Evolutionary conservation across 2,797 vertebrate genomes (phyloP), one percentile per base, ranked within the genome.

Genomic region (Anabacerthia variegaticeps): DNA sequence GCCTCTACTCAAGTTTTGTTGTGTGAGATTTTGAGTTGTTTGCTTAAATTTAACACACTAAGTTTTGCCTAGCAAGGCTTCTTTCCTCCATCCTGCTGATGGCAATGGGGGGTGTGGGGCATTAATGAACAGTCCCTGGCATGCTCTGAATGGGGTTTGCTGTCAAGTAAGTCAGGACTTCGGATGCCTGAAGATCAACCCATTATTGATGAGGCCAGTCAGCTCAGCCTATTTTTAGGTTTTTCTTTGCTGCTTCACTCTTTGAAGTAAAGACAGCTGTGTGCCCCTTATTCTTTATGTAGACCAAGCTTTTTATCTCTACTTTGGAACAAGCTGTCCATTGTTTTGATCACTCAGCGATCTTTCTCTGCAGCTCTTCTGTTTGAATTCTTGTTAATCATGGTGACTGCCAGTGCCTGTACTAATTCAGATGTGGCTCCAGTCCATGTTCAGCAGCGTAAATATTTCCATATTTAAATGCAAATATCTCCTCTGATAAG

Each of bases 181-280:
- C 66, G 84, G 69, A 78, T 84, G 93, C 85, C 84, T 62, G 7
- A 80, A 88, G 88, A 92, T 93, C 79, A 83, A 36, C 76, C 76
- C 49, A 36, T 78, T 91, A 80, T 54, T 19, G 76, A 94, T 52
- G 49, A 91, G 79, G 58, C 88, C 80, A 75, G 66, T 84, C 94
- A 84, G 83, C 88, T 86, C 69, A 48, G 76, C 62, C 62, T 93
- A 58, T 88, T 94, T 96, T 95, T 84, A 56, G 79, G 21, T 44
- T 92, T 92, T 86, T 46, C 73, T 86, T 72, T 86, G 58, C 79
- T 84, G 58, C 51, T 95, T 85, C 27, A 10, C 22, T 80, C 89
- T 93, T 95, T 95, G 85, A 96, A 95, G 80, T 95, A 86, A 93
- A 93, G 95, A 84, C 88, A 95, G 83, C 94, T 95, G 92, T 88